These are phyloP conservation scores for Amiota mariae DNA, from an alignment of 2,888 invertebrate species.

Conservation along the genomic window DNA sequence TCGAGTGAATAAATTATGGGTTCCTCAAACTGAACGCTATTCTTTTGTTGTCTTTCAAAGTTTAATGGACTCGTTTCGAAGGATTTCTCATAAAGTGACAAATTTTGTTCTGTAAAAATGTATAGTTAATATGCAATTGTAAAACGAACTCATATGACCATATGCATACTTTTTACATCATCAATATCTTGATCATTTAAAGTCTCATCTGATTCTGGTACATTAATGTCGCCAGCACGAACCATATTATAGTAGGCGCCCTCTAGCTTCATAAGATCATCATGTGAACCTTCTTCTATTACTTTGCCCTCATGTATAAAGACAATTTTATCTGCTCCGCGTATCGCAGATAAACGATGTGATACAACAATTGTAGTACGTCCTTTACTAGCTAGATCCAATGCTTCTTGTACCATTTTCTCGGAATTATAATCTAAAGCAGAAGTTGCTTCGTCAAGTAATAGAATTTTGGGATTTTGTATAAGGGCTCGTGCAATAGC, in stretches of 20 bases:
- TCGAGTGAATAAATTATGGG: conserved; percentile 50
- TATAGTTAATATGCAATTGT: neutral
- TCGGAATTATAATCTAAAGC: conserved; percentile 89
- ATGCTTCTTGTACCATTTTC: conserved; percentile 84
- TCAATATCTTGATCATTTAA: conserved; percentile 53
- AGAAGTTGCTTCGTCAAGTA: conserved; percentile 89
- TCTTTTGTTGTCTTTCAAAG: conserved; percentile 69
- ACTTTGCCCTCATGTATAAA: conserved; percentile 83
- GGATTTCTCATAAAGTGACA: conserved; percentile 70
- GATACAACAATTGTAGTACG: conserved; percentile 85
- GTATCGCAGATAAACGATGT: conserved; percentile 82
- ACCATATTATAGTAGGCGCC: conserved; percentile 82
- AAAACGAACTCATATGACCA: neutral
- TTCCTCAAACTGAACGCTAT: conserved; percentile 64
- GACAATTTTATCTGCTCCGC: conserved; percentile 81
- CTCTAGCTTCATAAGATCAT: conserved; percentile 79
- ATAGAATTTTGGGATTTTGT: conserved; percentile 82
- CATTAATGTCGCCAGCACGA: conserved; percentile 70
- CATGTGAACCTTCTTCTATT: conserved; percentile 83
- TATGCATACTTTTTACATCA: conserved; percentile 60
- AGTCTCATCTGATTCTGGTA: conserved; percentile 53
- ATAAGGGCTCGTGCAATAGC: conserved; percentile 89
- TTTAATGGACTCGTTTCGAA: conserved; percentile 70
- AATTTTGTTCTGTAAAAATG: conserved; percentile 59
- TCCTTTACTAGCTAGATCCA: conserved; percentile 84